These are phyloP conservation scores for Andrena fulva DNA, from an alignment of 2,888 invertebrate genomes.

Conservation along the genomic window DNA sequence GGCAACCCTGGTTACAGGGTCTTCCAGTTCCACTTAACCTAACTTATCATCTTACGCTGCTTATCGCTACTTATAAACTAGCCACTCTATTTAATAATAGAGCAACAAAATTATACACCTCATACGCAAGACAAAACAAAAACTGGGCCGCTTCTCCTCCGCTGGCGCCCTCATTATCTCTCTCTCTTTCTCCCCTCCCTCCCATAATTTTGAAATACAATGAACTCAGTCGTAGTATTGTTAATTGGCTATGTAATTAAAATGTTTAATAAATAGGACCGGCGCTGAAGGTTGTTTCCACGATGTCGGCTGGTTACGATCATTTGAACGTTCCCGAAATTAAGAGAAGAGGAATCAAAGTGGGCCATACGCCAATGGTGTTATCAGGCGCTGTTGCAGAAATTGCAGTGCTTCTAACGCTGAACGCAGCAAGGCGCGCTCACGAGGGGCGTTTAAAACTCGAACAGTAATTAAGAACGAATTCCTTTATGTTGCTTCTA, in stretches of 20 bases:
- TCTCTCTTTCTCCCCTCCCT: no score
- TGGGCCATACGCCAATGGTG: conserved; percentile 93
- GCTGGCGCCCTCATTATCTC: no score
- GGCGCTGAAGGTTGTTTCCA: conserved; percentile 90
- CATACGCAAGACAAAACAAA: no score
- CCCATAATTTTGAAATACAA: no score
- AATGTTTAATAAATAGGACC: conserved; percentile 85
- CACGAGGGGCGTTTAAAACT: conserved; percentile 90
- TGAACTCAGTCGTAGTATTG: no score
- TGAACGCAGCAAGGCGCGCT: conserved; percentile 91
- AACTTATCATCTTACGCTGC: no score
- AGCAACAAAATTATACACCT: no score
- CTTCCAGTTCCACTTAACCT: no score
- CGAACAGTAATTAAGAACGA: conserved; percentile 85
- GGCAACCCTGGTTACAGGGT: no score
- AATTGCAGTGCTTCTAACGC: conserved; percentile 90
- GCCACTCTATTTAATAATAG: no score
- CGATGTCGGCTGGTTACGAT: conserved; percentile 95
- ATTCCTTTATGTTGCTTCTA: background rate
- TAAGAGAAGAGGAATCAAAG: conserved; percentile 89
- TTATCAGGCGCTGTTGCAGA: conserved; percentile 93
- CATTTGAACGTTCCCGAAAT: conserved; percentile 92
- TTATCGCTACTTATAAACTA: no score
- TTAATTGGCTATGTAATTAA: background rate
- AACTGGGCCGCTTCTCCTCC: no score